Evolutionary conservation across 2,888 invertebrate genomes (phyloP), one percentile per base, ranked within the genome.

Genomic region (Coelopa pilipes): DNA sequence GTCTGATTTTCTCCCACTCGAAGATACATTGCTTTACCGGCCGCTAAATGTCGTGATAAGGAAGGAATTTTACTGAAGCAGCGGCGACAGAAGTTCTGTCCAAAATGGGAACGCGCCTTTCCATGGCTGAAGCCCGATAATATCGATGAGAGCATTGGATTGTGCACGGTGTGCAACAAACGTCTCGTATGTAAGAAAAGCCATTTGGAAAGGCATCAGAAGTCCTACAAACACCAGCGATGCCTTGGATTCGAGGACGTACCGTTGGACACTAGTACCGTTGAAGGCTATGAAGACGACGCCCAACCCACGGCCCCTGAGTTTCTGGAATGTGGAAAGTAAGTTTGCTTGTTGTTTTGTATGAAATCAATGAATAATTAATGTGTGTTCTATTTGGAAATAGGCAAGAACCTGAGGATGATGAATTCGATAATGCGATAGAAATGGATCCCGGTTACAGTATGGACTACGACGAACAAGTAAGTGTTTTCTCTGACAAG

Each of bases 121-220:
- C 79, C 79, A 10, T 80, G 80, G 80, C 59, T 80, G 3, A 77
- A 75, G 55, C 76, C 78, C 5, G 78, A 78, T 46, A 76, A 75
- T n/a, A 68, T 75, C 13, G 77, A 80, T 62, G 78, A 79, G 55
- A 78, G 79, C 17, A 74, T 80, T 13, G 80, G 79, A 12, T 73
- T 77, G 60, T 80, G 80, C 21, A 78, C 73, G 34, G 77, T 80
- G 21, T 80, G 80, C 49, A 75, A 76, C 34, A 79, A 76, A 57
- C 75, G 78, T 1, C 67, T 80, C 1, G 79, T 80, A 1, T 80
- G 80, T 45, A 80, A 80, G 67, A 80, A 78, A 49, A 80, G 79
- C n/a, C 80, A 80, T 63, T 74, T 80, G 74, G 78, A 80, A 50
- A 74, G 79, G 12, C 80, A 80, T 74, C 75, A 80, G 67, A 77